phyloP scores from a whole-genome alignment of 64 coral and sea anemone genomes.

The Stichodactyla helianthus region DNA sequence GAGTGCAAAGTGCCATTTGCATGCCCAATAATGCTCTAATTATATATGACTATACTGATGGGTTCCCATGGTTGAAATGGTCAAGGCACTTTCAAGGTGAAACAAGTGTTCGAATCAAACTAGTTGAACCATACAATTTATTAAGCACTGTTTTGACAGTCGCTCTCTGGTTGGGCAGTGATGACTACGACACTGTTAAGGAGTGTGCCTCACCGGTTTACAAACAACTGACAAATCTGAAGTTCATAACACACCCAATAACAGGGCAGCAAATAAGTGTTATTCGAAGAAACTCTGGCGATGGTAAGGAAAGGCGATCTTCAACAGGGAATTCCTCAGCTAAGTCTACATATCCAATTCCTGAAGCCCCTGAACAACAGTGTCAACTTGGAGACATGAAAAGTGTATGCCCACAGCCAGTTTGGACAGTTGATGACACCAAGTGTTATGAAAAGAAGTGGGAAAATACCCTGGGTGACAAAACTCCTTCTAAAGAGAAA shows the following conservation, averaged over 20 bases:
- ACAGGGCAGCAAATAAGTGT: constrained; percentile 31
- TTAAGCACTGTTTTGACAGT: constrained; percentile 49
- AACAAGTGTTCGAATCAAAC: constrained; percentile 54
- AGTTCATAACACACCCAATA: constrained; percentile 25
- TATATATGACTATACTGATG: constrained; percentile 32
- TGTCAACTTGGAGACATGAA: constrained; percentile 59
- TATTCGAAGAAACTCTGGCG: constrained; percentile 27
- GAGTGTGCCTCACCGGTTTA: constrained; percentile 25
- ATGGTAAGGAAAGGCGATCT: constrained; percentile 45
- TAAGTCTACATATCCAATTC: constrained; percentile 55
- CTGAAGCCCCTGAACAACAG: constrained; percentile 45
- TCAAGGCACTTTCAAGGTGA: constrained; percentile 38
- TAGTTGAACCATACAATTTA: constrained; percentile 65
- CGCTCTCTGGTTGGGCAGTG: constrained; percentile 33
- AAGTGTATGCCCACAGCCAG: constrained; percentile 18
- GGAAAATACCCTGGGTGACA: constrained; percentile 4
- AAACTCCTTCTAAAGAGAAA: constrained; percentile 31
- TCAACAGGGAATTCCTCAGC: no score
- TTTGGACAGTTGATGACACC: constrained; percentile 20
- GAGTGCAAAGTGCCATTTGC: constrained; percentile 23
- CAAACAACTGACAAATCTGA: constrained; percentile 37
- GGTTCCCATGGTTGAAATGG: constrained; percentile 60
- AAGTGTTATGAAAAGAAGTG: no score
- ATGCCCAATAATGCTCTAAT: constrained; percentile 29
- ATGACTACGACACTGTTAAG: constrained; percentile 43